Conservation (phyloP, 2,888 invertebrate genomes). For the Selenia dentaria region DNA sequence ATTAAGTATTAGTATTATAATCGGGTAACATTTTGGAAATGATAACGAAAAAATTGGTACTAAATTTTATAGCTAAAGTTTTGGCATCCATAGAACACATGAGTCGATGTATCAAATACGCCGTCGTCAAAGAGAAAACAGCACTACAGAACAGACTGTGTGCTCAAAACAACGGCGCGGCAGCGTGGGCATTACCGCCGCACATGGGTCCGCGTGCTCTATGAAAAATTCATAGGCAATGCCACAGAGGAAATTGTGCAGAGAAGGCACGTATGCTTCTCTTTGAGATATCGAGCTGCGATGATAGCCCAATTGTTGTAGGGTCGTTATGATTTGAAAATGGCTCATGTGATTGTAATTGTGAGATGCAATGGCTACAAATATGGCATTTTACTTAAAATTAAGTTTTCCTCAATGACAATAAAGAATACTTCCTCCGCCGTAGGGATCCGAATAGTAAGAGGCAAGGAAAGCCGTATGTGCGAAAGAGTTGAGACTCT, state of each 20-base stretch:
- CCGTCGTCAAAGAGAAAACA: conserved; percentile 21
- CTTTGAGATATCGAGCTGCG: conserved; percentile 18
- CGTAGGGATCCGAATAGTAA: no score
- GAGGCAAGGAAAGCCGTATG: no score
- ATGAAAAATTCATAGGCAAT: conserved; percentile 75
- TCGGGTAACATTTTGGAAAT: no score
- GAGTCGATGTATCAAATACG: conserved; percentile 3
- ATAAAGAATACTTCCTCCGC: no score
- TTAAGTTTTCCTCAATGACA: no score
- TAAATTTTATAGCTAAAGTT: no score
- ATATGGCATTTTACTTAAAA: no score
- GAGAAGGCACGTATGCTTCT: conserved; percentile 17
- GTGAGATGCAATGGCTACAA: background rate
- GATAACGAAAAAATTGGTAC: no score
- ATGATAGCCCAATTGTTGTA: conserved; percentile 19
- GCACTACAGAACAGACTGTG: conserved; percentile 28
- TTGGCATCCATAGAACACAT: no score
- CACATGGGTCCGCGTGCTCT: conserved; percentile 57
- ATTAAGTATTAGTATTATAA: no score
- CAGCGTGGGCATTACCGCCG: conserved; percentile 53
- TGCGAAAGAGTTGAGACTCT: no score
- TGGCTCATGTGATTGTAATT: conserved; percentile 2
- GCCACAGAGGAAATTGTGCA: conserved; percentile 47
- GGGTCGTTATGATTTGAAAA: conserved; percentile 10
- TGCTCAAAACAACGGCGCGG: conserved; percentile 55